A percentile compares a stretch with the other conserved stretches of the same genome.
Conservation (phyloP, 2,797 vertebrate species). For the Silurus lanzhouensis region DNA sequence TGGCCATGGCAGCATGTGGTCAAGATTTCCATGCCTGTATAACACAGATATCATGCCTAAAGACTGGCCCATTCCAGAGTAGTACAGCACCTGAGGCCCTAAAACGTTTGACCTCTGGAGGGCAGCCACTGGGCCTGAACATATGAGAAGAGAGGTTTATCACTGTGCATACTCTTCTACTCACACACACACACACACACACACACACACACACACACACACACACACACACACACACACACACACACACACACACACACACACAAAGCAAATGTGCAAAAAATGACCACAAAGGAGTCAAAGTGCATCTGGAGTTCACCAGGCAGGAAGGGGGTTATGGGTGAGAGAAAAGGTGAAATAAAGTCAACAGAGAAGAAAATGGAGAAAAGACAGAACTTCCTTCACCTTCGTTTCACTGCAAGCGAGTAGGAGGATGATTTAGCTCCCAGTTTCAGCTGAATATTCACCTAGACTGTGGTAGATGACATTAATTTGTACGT, state of each 20-base stretch:
- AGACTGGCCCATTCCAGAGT: constrained; percentile 55
- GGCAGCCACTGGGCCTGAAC: constrained; percentile 54
- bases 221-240: constrained; percentile 52
- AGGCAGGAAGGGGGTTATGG: constrained; percentile 58
- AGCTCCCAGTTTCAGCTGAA: constrained; percentile 20
- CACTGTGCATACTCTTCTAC: constrained; percentile 22
- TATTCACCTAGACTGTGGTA: constrained; percentile 29
- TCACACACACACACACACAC: constrained; percentile 52
- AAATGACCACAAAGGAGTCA: constrained; percentile 70
- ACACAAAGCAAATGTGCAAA: constrained; percentile 63
- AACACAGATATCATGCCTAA: constrained; percentile 59
- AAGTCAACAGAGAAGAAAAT: constrained; percentile 62
- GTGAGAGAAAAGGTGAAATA: constrained; percentile 65
- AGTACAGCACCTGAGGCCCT: constrained; percentile 56
- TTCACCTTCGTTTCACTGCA: constrained; percentile 51
- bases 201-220: background rate
- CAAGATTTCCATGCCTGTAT: constrained; percentile 57
- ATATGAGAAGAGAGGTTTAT: constrained; percentile 58
- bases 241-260: constrained; percentile 42
- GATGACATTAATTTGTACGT: constrained; percentile 49
- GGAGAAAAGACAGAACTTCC: constrained; percentile 62
- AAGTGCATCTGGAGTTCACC: constrained; percentile 75
- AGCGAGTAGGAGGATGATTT: constrained; percentile 40
- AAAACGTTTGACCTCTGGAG: constrained; percentile 64
- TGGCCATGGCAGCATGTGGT: constrained; percentile 59